A percentile compares a stretch with the other conserved stretches of the same genome.
Conservation (phyloP, 2,113 vertebrate species). For the Pelvicachromis taeniatus region DNA sequence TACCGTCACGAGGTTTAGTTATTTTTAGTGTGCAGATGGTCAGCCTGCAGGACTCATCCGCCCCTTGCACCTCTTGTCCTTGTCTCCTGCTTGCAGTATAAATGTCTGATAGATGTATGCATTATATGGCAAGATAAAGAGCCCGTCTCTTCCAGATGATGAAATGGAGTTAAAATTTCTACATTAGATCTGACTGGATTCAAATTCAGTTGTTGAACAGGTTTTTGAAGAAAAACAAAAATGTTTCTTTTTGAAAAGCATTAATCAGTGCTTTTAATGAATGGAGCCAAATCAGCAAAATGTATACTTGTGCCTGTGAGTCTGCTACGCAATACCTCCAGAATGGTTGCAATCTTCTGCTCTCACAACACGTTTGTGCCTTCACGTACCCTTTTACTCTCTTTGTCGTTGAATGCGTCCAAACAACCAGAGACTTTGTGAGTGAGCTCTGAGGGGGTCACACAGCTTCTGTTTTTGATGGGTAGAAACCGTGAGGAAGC, state of each 20-base stretch:
- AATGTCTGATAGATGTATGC: neutral
- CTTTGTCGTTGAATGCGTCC: neutral
- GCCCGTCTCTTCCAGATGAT: neutral
- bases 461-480: slow-evolving; percentile 37
- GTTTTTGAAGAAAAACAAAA: neutral
- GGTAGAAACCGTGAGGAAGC: slow-evolving; percentile 54
- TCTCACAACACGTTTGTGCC: neutral
- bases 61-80: neutral
- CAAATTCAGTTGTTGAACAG: neutral
- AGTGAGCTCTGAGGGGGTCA: slow-evolving; percentile 13
- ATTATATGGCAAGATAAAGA: neutral
- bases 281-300: neutral
- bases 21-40: slow-evolving; percentile 52
- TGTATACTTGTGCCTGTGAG: neutral
- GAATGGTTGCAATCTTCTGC: neutral
- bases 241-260: neutral
- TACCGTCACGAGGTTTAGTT: slow-evolving; percentile 5
- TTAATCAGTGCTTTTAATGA: neutral
- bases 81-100: neutral
- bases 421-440: neutral
- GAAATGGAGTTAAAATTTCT: neutral
- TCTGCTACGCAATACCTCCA: neutral
- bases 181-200: neutral
- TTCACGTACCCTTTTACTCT: neutral
- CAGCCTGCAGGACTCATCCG: slow-evolving; percentile 31